Evolutionary conservation across 2,113 vertebrate genomes (phyloP).

Genomic region (Cebidichthys violaceus): DNA sequence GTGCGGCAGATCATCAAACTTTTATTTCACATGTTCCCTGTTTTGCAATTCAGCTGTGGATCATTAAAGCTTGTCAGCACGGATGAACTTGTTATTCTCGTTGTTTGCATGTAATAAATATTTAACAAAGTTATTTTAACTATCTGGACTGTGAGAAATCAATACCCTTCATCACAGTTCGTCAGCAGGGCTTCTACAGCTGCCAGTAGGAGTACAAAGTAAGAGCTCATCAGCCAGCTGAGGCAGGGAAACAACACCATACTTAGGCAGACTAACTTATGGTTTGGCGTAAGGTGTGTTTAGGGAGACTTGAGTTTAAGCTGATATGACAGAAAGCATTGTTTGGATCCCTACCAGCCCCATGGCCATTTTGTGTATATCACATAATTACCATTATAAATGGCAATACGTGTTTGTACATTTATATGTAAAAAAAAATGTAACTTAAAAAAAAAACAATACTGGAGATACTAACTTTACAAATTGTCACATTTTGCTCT

Average conservation of each 20-base stretch:
- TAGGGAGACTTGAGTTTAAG: not conserved
- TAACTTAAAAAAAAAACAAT: not conserved
- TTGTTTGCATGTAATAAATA: constrained; percentile 46
- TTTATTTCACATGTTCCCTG: constrained; percentile 11
- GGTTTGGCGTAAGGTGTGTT: not conserved
- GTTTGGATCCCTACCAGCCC: not conserved
- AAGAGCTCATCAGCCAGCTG: not conserved
- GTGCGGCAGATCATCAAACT: constrained; percentile 6
- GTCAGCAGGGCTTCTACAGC: not conserved
- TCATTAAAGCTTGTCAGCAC: constrained; percentile 37
- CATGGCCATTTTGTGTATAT: not conserved
- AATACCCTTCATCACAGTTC: not conserved
- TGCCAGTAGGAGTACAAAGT: not conserved
- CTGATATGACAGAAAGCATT: not conserved
- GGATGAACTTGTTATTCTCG: not conserved
- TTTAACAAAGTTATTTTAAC: constrained; percentile 32
- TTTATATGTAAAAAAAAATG: too few species aligned
- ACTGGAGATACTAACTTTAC: not conserved
- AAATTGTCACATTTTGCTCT: not conserved
- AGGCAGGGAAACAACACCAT: not conserved
- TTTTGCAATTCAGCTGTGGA: constrained; percentile 36
- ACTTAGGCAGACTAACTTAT: not conserved
- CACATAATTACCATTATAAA: not conserved
- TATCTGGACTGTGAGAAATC: not conserved
- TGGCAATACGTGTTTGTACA: not conserved